Evolutionary conservation across 1,140 invertebrate species (phyloP).

Genomic region (Euura lappo): DNA sequence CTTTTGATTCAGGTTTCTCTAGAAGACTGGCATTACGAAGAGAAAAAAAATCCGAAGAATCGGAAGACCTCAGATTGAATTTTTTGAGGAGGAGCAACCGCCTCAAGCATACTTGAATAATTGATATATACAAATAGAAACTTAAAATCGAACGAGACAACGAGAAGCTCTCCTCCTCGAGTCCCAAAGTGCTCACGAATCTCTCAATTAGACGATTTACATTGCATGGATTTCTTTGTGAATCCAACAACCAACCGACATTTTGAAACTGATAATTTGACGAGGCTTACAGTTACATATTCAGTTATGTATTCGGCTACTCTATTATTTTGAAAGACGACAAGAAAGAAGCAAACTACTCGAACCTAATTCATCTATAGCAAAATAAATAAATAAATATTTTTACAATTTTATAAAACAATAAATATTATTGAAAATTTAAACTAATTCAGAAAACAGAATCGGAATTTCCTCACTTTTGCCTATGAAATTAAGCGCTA

Average conservation of each 20-base stretch:
- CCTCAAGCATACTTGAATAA: neutral
- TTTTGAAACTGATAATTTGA: too few species aligned
- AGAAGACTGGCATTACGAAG: neutral
- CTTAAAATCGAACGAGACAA: too few species aligned
- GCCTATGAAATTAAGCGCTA: neutral
- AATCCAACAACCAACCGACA: too few species aligned
- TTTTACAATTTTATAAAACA: neutral
- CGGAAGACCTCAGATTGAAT: neutral
- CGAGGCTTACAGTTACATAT: too few species aligned
- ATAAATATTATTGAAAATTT: neutral
- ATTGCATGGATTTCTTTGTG: too few species aligned
- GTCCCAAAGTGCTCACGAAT: too few species aligned
- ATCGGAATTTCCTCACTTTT: neutral
- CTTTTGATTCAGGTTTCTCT: neutral
- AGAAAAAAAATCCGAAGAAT: neutral
- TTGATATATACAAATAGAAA: neutral
- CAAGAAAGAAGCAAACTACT: too few species aligned
- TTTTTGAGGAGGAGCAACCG: neutral
- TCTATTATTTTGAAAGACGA: too few species aligned
- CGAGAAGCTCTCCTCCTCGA: too few species aligned
- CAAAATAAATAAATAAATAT: neutral
- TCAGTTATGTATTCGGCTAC: too few species aligned
- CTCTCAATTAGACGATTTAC: too few species aligned
- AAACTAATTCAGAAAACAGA: neutral
- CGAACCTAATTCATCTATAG: neutral